Percentiles rank a stretch among this genome's conserved stretches.
Conservation (phyloP, 2,797 vertebrate species). For the Danio choprae region DNA sequence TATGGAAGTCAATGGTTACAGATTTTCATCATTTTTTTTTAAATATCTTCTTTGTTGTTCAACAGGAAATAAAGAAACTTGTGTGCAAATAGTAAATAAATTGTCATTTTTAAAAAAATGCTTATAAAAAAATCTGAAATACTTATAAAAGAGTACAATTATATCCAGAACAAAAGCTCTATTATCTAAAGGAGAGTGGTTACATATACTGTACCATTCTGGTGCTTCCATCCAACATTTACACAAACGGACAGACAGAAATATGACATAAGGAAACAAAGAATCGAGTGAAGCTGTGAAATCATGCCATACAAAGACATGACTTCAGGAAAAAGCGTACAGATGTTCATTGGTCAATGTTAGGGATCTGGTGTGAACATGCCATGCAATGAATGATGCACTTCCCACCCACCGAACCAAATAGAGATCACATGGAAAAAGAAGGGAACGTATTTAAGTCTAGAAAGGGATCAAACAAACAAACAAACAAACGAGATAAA, state of each 20-base stretch:
- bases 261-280: conserved; percentile 17
- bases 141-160: too few relatives aligned
- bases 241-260: conserved; percentile 21
- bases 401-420: conserved; percentile 70
- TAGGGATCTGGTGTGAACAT: conserved; percentile 81
- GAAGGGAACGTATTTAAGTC: conserved; percentile 73
- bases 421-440: conserved; percentile 69
- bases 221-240: conserved; percentile 14
- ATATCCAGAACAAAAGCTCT: background rate
- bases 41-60: too few relatives aligned
- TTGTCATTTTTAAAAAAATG: too few relatives aligned
- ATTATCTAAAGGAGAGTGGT: background rate
- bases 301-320: conserved; percentile 30
- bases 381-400: conserved; percentile 80
- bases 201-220: background rate
- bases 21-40: too few relatives aligned
- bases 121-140: too few relatives aligned
- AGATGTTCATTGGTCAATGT: background rate
- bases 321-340: background rate
- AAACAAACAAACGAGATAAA: conserved; percentile 23
- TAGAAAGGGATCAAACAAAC: conserved; percentile 71
- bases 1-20: too few relatives aligned
- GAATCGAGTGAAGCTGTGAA: background rate
- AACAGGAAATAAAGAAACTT: too few relatives aligned
- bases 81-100: too few relatives aligned